Percentiles rank a stretch among this genome's conserved stretches.
phyloP scores from a whole-genome alignment of 2,113 vertebrate species.

The Chaenocephalus aceratus region DNA sequence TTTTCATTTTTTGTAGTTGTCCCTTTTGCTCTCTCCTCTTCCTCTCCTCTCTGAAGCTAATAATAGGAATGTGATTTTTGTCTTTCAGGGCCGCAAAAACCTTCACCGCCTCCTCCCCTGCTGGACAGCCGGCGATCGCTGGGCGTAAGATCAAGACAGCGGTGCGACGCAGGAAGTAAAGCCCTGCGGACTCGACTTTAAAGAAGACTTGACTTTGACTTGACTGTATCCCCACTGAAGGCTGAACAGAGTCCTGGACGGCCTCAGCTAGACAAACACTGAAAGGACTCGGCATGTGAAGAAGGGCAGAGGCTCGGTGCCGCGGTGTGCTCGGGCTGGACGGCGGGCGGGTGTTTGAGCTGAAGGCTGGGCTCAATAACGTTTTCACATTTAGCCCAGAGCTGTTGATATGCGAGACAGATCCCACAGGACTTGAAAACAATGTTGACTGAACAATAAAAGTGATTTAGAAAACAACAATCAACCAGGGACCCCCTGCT shows the following conservation, averaged over 20 bases:
- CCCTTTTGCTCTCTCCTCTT: too few species aligned
- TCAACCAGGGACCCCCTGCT: conserved; percentile 72
- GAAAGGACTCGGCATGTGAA: conserved; percentile 74
- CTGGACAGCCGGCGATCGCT: conserved; percentile 83
- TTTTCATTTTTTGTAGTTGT: too few species aligned
- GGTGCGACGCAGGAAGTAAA: conserved; percentile 94
- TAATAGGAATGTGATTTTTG: background rate
- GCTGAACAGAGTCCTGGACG: conserved; percentile 39
- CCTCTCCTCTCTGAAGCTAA: conserved; percentile 33
- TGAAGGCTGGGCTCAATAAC: conserved; percentile 32
- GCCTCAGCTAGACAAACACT: conserved; percentile 58
- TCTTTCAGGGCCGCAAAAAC: conserved; percentile 74
- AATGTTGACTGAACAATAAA: conserved; percentile 56
- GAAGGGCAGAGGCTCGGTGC: conserved; percentile 20
- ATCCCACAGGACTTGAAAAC: conserved; percentile 45
- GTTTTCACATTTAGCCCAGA: conserved; percentile 54
- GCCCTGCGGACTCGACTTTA: conserved; percentile 31
- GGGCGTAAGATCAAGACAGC: conserved; percentile 97
- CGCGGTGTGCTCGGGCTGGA: conserved; percentile 28
- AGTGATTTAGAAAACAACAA: conserved; percentile 68
- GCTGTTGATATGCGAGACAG: conserved; percentile 41
- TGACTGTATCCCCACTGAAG: conserved; percentile 48
- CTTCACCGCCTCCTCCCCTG: conserved; percentile 59
- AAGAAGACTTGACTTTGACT: conserved; percentile 60
- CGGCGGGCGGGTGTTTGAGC: background rate